phyloP scores from a whole-genome alignment of 2,113 vertebrate genomes.

The rat (Rattus norvegicus) region GRCr8 NC_086039.1:36669501-36670000 shows the following conservation, averaged over 20 bases:
- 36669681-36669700: neutral
- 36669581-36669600: neutral
- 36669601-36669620: neutral
- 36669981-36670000: slow-evolving; percentile 17
- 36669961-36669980: neutral
- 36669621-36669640: neutral
- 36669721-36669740: neutral
- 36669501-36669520: neutral
- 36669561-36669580: neutral
- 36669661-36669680: neutral
- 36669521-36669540: neutral
- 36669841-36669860: neutral
- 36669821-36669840: neutral
- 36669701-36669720: neutral
- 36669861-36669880: neutral
- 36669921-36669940: neutral
- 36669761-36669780: neutral
- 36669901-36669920: neutral
- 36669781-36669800: neutral
- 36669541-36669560: neutral
- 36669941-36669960: too few relatives aligned
- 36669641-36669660: neutral
- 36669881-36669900: neutral
- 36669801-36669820: slow-evolving; percentile 9
- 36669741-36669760: neutral